Evolutionary conservation across 1,140 invertebrate genomes (phyloP), one percentile per base, ranked within the genome.

Genomic region (Tachypleus tridentatus): DNA sequence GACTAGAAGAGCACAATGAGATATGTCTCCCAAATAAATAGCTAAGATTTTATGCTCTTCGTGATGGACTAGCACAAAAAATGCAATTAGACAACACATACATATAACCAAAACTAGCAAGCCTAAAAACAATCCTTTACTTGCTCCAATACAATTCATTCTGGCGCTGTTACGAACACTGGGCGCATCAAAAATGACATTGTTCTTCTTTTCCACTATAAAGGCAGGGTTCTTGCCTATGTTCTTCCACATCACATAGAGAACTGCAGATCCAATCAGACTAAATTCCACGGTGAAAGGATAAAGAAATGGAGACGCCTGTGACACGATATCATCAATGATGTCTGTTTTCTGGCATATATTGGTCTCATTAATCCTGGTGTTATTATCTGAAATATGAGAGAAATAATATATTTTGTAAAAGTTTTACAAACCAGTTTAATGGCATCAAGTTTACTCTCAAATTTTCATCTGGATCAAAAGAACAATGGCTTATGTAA

Each of bases 261-360:
- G 87, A 61, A 94, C 93, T 3, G 68, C 68, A 48, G 95, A 94
- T 47, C 92, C 93, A 74, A 98, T 97, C 58, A 98, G 79, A 66
- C 92, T 94, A 77, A 97, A 98, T 76, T 98, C 93, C 72, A 98
- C 93, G 70, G 97, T 97, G 76, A 95, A 95, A 1, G 93, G 94
- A 78, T 91, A 97, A 29, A 97, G 80, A 76, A 93, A 97, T 0
- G 93, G 92, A 4, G 90, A 89, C 3, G 91, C 88, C 73, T 93
- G 89, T 1, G 66, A 67, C 69, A 89, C 85, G 66, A 94, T 93
- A 9, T 85, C 91, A 7, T 71, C 72, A 70, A 73, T 73, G 11
- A 73, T 73, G 11, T 71, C 62, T 51, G 71, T 69, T 11, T 71
- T 70, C 49, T 72, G 64, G 54, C 70, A 72, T 0, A 67, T 67